Percentiles rank a stretch among this genome's conserved stretches.
phyloP scores from a whole-genome alignment of 1,140 invertebrate species.

The Brachionus sp. region DNA sequence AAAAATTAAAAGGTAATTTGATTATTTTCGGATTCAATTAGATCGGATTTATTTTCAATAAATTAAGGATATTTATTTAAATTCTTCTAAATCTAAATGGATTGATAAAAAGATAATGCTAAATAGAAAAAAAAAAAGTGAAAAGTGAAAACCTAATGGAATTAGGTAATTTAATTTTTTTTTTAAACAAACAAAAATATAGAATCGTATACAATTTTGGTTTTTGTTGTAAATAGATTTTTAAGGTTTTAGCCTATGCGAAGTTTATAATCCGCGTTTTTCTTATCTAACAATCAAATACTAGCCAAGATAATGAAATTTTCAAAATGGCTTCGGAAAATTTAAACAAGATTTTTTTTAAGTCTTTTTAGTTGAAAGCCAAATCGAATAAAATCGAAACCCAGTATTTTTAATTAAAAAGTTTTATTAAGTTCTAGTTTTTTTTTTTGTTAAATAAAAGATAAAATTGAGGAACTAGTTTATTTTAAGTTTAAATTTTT shows the following conservation, averaged over 20 bases:
- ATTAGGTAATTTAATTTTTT: slow-evolving; percentile 28
- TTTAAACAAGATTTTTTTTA: neutral
- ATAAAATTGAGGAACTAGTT: neutral
- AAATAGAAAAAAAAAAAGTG: neutral
- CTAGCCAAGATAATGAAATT: neutral
- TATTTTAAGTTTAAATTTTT: neutral
- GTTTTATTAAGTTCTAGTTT: neutral
- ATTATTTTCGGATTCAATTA: slow-evolving; percentile 14
- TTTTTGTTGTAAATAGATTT: neutral
- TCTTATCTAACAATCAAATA: neutral
- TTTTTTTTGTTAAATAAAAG: neutral
- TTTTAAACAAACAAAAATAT: slow-evolving; percentile 27
- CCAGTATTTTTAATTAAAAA: neutral
- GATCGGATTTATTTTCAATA: neutral
- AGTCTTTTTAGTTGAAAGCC: neutral
- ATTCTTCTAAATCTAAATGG: slow-evolving; percentile 23
- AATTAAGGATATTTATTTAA: slow-evolving; percentile 32
- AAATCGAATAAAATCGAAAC: neutral
- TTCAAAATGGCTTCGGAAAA: neutral
- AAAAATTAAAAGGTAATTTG: slow-evolving; percentile 36
- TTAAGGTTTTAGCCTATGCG: neutral
- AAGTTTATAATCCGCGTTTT: neutral
- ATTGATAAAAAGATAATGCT: slow-evolving; percentile 22
- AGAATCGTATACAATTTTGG: neutral
- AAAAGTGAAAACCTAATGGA: slow-evolving; percentile 35